Conservation (phyloP, 2,797 vertebrate genomes). For the Silurus lanzhouensis region DNA sequence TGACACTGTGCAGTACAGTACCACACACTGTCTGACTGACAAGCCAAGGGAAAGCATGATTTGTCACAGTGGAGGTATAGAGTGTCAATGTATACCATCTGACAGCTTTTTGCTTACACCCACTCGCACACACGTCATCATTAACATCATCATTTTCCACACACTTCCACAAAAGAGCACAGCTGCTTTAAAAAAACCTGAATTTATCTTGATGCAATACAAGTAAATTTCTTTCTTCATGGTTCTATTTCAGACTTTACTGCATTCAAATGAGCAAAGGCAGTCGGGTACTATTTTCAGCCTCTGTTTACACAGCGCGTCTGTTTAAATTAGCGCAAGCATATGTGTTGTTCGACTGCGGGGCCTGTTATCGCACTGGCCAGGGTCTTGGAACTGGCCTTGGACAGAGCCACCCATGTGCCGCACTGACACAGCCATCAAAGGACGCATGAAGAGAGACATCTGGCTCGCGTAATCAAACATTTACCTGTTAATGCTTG, state of each 20-base stretch:
- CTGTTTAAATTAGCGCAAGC: conserved; percentile 69
- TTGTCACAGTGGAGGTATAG: conserved; percentile 10
- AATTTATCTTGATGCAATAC: conserved; percentile 17
- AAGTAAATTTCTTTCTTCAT: conserved; percentile 31
- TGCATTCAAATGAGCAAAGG: conserved; percentile 44
- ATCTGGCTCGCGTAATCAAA: conserved; percentile 44
- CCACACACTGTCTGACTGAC: conserved; percentile 10
- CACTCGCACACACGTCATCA: conserved; percentile 20
- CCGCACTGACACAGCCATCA: conserved; percentile 36
- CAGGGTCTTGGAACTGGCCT: conserved; percentile 46
- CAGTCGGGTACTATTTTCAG: conserved; percentile 63
- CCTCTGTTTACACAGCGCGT: conserved; percentile 67
- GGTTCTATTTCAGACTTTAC: conserved; percentile 49
- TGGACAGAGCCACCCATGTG: conserved; percentile 18
- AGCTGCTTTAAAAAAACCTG: conserved; percentile 14
- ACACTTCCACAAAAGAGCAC: conserved; percentile 7
- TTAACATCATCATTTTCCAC: not conserved
- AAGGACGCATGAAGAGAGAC: conserved; percentile 27
- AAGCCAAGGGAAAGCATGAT: conserved; percentile 18
- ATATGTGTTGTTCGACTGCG: conserved; percentile 45
- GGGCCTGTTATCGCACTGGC: conserved; percentile 49
- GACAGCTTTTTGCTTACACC: conserved; percentile 19
- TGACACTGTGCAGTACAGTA: not conserved
- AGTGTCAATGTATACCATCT: conserved; percentile 9
- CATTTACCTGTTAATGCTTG: conserved; percentile 51